These are phyloP conservation scores for Antechinus stuartii DNA, from an alignment of 2,113 vertebrate species.

Conservation along the genomic window DNA sequence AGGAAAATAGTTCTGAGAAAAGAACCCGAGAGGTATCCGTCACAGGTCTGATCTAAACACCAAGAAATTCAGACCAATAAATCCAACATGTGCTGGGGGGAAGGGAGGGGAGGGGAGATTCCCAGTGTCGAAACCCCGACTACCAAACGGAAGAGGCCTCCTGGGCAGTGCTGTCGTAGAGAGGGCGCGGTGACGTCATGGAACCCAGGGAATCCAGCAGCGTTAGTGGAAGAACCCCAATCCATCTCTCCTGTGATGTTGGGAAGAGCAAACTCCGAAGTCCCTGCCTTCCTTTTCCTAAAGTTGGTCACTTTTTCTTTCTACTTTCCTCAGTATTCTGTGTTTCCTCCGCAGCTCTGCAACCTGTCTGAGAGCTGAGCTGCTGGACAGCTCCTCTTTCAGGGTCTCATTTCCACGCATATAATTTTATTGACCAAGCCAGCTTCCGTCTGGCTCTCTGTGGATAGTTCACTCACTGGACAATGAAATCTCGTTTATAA, in stretches of 20 bases:
- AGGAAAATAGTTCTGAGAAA: not conserved
- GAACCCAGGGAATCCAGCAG: not conserved
- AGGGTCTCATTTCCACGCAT: not conserved
- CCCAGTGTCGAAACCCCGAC: not conserved
- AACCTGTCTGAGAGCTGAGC: slow-evolving; percentile 58
- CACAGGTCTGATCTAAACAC: not conserved
- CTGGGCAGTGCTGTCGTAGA: not conserved
- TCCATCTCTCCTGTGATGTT: not conserved
- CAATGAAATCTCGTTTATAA: not conserved
- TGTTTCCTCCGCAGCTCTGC: not conserved
- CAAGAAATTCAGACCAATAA: not conserved
- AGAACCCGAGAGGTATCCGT: not conserved
- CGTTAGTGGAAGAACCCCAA: not conserved
- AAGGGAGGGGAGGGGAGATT: not conserved
- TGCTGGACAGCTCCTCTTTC: slow-evolving; percentile 78
- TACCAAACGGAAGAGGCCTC: not conserved
- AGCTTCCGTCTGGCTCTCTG: not conserved
- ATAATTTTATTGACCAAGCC: not conserved
- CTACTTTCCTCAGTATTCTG: not conserved
- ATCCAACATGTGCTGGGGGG: not conserved
- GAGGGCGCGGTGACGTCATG: not conserved
- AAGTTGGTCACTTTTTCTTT: not conserved
- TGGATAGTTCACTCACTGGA: not conserved
- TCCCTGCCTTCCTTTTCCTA: not conserved
- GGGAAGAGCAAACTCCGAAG: not conserved